phyloP scores from a whole-genome alignment of 2,113 vertebrate species.

The Zapus hudsonius region DNA sequence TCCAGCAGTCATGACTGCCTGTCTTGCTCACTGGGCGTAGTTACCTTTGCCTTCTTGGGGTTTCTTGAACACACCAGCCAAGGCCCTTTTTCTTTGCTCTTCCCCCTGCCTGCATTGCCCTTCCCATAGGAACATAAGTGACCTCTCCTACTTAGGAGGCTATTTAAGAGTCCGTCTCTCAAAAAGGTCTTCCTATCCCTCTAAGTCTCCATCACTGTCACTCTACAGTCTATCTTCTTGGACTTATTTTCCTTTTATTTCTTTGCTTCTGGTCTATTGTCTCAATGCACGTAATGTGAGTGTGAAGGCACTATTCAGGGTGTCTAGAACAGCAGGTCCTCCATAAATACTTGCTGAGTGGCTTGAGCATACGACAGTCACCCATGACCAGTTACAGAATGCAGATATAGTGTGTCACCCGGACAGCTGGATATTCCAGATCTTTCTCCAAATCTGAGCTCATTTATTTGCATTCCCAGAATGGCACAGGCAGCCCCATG shows the following conservation, averaged over 20 bases:
- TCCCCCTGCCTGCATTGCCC: background rate
- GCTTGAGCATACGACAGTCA: background rate
- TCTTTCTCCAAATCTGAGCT: background rate
- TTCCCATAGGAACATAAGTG: no score
- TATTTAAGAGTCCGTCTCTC: background rate
- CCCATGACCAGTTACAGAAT: background rate
- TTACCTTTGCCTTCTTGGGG: rapidly evolving
- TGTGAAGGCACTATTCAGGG: background rate
- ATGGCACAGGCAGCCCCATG: background rate
- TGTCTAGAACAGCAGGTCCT: background rate
- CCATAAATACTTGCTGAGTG: background rate
- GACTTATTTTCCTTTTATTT: background rate
- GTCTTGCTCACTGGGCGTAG: background rate
- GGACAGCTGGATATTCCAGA: no score
- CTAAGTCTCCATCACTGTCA: no score
- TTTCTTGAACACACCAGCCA: background rate
- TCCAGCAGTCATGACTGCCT: background rate
- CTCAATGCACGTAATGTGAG: background rate
- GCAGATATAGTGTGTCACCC: background rate
- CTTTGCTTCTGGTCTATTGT: background rate
- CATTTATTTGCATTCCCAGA: background rate
- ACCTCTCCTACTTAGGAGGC: no score
- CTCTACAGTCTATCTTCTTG: background rate
- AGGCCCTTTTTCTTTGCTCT: no score
- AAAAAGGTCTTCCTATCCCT: background rate